phyloP scores from a whole-genome alignment of 2,888 invertebrate genomes.

The Hemithea aestivaria region DNA sequence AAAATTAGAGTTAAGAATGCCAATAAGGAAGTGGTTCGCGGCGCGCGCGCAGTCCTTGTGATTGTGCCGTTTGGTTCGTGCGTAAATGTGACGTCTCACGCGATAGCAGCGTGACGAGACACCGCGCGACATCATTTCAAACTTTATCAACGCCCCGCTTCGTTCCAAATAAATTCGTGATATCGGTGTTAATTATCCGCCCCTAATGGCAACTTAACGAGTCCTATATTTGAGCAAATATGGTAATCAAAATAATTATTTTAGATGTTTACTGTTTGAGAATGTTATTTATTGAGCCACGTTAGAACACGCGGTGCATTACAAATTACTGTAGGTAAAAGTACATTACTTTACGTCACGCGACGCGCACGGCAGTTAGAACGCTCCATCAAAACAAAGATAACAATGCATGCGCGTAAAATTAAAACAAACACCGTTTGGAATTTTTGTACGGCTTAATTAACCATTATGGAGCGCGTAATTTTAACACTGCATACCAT shows the following conservation, averaged over 20 bases:
- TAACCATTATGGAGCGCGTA: neutral
- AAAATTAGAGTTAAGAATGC: constrained; percentile 12
- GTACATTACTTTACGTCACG: constrained; percentile 42
- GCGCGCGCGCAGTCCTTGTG: constrained; percentile 48
- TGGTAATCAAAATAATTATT: too few relatives aligned
- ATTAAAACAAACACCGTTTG: constrained; percentile 10
- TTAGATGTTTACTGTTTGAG: too few relatives aligned
- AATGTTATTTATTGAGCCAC: too few relatives aligned
- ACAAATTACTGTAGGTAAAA: too few relatives aligned
- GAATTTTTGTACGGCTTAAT: constrained; percentile 12
- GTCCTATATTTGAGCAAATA: too few relatives aligned
- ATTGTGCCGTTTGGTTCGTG: constrained; percentile 38
- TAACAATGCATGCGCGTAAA: constrained; percentile 26
- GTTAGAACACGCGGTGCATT: too few relatives aligned
- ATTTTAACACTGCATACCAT: constrained; percentile 5
- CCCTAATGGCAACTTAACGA: constrained; percentile 4
- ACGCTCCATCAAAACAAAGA: constrained; percentile 42
- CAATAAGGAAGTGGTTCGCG: constrained; percentile 56
- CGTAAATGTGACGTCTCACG: constrained; percentile 64
- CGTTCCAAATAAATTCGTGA: constrained; percentile 4
- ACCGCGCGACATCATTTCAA: constrained; percentile 28
- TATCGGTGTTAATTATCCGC: constrained; percentile 3
- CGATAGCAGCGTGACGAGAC: constrained; percentile 60
- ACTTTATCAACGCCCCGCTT: constrained; percentile 14
- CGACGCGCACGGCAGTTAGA: constrained; percentile 23